phyloP scores from a whole-genome alignment of 2,888 invertebrate species.

The Plebejus anna region DNA sequence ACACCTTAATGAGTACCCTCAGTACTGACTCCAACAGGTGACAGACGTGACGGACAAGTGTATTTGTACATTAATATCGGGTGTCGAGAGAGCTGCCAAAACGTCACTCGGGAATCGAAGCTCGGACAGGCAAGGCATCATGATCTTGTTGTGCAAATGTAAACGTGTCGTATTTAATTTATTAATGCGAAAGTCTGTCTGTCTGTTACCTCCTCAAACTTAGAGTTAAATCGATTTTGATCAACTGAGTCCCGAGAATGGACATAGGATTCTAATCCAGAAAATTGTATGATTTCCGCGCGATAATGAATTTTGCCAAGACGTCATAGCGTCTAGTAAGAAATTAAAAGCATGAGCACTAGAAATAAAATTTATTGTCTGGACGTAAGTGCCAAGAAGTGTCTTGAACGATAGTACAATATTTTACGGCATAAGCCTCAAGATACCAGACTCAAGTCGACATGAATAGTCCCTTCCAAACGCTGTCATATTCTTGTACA shows the following conservation, averaged over 20 bases:
- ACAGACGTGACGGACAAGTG: constrained; percentile 15
- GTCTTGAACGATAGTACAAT: background rate
- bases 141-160: background rate
- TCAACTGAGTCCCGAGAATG: background rate
- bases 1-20: constrained; percentile 7
- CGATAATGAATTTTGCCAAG: background rate
- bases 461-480: background rate
- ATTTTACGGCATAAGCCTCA: background rate
- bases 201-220: no score
- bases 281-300: background rate
- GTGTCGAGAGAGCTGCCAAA: constrained; percentile 34
- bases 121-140: constrained; percentile 31
- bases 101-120: constrained; percentile 37
- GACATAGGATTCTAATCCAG: background rate
- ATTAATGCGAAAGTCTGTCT: no score
- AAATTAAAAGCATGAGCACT: background rate
- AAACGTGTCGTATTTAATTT: background rate
- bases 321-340: background rate
- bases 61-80: constrained; percentile 28
- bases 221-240: no score
- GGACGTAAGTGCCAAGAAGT: background rate
- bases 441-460: background rate
- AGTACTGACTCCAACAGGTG: constrained; percentile 14
- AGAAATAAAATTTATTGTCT: background rate
- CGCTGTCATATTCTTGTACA: no score